A percentile compares a stretch with the other conserved stretches of the same genome.
Evolutionary conservation across 2,888 invertebrate species (phyloP).

Genomic region (Aradus depressus): DNA sequence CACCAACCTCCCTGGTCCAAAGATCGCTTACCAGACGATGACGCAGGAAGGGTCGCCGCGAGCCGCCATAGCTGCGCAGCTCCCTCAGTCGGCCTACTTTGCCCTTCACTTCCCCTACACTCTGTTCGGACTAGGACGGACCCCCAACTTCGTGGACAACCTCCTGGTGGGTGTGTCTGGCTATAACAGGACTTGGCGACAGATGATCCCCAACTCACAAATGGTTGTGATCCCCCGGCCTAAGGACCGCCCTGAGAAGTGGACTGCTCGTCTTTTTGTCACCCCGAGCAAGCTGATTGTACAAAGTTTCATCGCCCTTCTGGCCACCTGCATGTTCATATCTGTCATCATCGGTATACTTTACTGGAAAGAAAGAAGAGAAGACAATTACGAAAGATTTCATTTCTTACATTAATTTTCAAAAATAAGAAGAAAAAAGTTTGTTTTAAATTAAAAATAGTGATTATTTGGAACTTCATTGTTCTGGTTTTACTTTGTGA

Average conservation of each 20-base stretch:
- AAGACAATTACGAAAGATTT: slow-evolving; percentile 64
- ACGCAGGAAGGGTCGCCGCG: slow-evolving; percentile 76
- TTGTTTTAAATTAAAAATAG: too few species aligned
- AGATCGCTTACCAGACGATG: slow-evolving; percentile 73
- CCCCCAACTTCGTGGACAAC: slow-evolving; percentile 92
- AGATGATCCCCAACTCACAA: slow-evolving; percentile 95
- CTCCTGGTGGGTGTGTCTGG: slow-evolving; percentile 57
- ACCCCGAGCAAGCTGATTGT: slow-evolving; percentile 87
- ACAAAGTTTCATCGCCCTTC: slow-evolving; percentile 79
- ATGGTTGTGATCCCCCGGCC: slow-evolving; percentile 89
- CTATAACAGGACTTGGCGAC: slow-evolving; percentile 63
- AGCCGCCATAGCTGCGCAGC: slow-evolving; percentile 71
- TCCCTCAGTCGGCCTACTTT: slow-evolving; percentile 85
- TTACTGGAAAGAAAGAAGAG: slow-evolving; percentile 80
- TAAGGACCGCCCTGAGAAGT: slow-evolving; percentile 58
- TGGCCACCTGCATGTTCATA: slow-evolving; percentile 75
- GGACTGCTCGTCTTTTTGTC: slow-evolving; percentile 87
- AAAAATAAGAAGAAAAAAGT: too few species aligned
- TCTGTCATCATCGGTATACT: slow-evolving; percentile 72
- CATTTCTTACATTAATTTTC: slow-evolving; percentile 36
- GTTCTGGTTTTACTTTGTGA: too few species aligned
- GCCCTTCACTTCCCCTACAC: slow-evolving; percentile 90
- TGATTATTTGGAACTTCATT: too few species aligned
- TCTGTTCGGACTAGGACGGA: slow-evolving; percentile 93
- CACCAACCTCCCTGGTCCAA: slow-evolving; percentile 85